phyloP scores from a whole-genome alignment of 2,113 vertebrate species.

The Sander vitreus region DNA sequence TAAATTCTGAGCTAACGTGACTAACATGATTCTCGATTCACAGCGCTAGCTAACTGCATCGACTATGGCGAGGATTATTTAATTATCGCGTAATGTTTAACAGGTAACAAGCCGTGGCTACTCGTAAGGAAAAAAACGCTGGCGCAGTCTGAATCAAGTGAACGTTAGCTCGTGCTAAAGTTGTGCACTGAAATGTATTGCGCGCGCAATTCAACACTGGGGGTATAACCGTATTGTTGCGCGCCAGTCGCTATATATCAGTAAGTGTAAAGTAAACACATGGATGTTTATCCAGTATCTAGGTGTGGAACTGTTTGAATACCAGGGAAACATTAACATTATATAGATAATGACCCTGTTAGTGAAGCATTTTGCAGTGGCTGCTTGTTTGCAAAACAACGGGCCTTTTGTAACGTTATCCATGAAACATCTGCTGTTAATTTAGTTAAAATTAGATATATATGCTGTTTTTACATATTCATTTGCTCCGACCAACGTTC shows the following conservation, averaged over 20 bases:
- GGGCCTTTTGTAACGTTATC: neutral
- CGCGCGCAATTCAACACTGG: constrained; percentile 61
- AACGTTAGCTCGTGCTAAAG: constrained; percentile 27
- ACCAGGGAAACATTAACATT: neutral
- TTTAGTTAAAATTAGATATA: neutral
- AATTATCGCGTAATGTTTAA: rapidly evolving
- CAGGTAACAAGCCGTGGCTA: rapidly evolving
- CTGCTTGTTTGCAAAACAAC: neutral
- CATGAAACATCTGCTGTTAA: neutral
- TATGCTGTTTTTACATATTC: neutral
- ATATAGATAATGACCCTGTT: no score
- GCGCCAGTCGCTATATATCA: neutral
- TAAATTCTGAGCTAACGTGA: neutral
- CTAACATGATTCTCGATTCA: neutral
- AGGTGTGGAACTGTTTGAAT: neutral
- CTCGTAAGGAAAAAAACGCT: rapidly evolving
- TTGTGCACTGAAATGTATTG: neutral
- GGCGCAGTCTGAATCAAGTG: neutral
- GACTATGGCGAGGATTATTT: rapidly evolving
- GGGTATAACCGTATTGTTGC: neutral
- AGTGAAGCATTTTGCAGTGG: neutral
- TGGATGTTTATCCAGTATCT: neutral
- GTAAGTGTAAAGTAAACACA: neutral
- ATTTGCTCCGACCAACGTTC: neutral
- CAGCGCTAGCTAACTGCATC: neutral